Evolutionary conservation across 2,888 invertebrate genomes (phyloP).

Genomic region (Drosophila yooni): DNA sequence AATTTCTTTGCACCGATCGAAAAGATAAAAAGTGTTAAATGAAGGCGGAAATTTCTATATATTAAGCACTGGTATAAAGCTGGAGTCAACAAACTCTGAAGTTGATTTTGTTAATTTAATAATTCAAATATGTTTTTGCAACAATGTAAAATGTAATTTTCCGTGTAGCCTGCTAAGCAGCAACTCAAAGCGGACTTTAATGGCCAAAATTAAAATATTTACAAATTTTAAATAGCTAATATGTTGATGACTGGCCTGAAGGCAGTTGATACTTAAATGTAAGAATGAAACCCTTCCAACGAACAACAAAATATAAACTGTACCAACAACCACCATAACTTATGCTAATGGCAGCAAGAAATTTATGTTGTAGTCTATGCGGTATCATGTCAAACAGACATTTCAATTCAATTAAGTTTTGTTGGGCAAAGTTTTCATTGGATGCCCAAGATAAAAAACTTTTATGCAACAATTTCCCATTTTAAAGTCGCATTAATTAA

Average conservation of each 20-base stretch:
- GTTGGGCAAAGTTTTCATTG: slow-evolving; percentile 53
- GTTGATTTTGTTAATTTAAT: background rate
- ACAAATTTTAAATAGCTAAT: slow-evolving; percentile 33
- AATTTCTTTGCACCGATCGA: background rate
- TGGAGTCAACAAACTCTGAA: background rate
- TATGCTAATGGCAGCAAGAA: slow-evolving; percentile 48
- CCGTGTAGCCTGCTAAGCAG: background rate
- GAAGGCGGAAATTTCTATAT: background rate
- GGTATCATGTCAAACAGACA: slow-evolving; percentile 77
- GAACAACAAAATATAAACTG: slow-evolving; percentile 17
- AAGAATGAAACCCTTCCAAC: slow-evolving; percentile 21
- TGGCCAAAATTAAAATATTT: slow-evolving; percentile 2
- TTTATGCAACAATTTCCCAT: slow-evolving; percentile 44
- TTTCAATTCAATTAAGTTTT: slow-evolving; percentile 81
- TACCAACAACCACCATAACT: slow-evolving; percentile 22
- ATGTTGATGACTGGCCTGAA: slow-evolving; percentile 15
- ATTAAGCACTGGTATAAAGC: background rate
- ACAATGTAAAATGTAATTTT: background rate
- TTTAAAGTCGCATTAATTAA: slow-evolving; percentile 60
- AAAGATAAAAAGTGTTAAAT: background rate
- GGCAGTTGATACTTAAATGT: slow-evolving; percentile 15
- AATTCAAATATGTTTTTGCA: background rate
- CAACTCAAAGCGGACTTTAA: background rate
- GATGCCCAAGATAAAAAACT: slow-evolving; percentile 43
- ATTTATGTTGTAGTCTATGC: slow-evolving; percentile 34